A percentile compares a stretch with the other conserved stretches of the same genome.
Evolutionary conservation across 2,888 invertebrate species (phyloP).

Genomic region (Sipha maydis): DNA sequence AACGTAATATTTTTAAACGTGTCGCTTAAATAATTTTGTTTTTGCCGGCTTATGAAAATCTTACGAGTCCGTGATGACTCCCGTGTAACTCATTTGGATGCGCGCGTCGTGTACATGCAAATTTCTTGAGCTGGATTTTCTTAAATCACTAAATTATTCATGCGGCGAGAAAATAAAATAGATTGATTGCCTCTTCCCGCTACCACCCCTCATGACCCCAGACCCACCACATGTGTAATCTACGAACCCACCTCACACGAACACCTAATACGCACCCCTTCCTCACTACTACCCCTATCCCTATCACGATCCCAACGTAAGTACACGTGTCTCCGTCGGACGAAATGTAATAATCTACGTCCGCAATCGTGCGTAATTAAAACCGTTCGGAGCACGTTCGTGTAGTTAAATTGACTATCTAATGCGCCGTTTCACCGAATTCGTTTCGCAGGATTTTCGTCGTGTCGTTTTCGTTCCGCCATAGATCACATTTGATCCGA

Average conservation of each 20-base stretch:
- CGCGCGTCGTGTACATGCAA: slow-evolving; percentile 1
- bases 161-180: background rate
- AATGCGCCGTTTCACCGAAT: background rate
- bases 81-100: slow-evolving; percentile 8
- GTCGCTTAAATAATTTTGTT: slow-evolving; percentile 21
- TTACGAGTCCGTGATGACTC: background rate
- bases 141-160: slow-evolving; percentile 33
- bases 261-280: background rate
- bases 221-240: background rate
- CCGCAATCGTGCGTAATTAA: slow-evolving; percentile 1
- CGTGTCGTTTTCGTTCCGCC: background rate
- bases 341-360: background rate
- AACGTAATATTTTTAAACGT: background rate
- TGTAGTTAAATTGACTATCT: background rate
- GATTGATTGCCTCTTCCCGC: background rate
- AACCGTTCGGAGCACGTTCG: background rate
- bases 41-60: slow-evolving; percentile 12
- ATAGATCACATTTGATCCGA: too few relatives aligned
- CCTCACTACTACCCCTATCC: too few relatives aligned
- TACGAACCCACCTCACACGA: background rate
- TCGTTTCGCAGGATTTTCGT: background rate
- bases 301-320: too few relatives aligned
- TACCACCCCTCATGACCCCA: too few relatives aligned
- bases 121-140: slow-evolving; percentile 15
- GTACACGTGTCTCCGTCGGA: background rate